Percentiles rank a stretch among this genome's conserved stretches.
Evolutionary conservation across 2,888 invertebrate species (phyloP).

Genomic region (Homarus gammarus): DNA sequence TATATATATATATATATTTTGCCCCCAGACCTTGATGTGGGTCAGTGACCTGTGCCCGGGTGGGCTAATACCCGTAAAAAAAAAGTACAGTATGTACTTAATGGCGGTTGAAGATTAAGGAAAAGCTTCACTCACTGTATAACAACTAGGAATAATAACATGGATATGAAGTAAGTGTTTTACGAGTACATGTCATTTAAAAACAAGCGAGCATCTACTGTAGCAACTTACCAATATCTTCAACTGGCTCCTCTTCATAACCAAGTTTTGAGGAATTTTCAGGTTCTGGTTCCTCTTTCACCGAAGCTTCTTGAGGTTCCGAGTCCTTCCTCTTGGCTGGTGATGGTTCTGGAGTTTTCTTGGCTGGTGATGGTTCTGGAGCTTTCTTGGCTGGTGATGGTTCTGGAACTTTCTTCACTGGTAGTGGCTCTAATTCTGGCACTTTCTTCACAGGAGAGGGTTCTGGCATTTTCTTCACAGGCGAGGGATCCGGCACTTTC

Average conservation of each 20-base stretch:
- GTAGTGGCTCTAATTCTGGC: not conserved
- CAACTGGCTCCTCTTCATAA: constrained; percentile 61
- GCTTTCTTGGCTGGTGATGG: constrained; percentile 15
- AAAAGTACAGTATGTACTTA: no score
- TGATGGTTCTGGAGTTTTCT: not conserved
- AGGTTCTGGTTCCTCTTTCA: constrained; percentile 47
- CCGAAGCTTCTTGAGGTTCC: not conserved
- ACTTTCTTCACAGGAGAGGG: not conserved
- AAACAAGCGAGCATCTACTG: no score
- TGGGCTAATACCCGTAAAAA: not conserved
- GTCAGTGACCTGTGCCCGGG: no score
- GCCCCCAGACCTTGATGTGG: no score
- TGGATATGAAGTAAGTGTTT: no score
- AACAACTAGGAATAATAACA: no score
- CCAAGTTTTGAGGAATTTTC: constrained; percentile 34
- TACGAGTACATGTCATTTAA: no score
- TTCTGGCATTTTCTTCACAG: not conserved
- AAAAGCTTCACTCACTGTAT: no score
- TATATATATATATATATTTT: no score
- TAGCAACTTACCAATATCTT: constrained; percentile 6
- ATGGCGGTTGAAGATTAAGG: no score
- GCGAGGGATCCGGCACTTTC: not conserved
- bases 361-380: constrained; percentile 5
- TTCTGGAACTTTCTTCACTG: not conserved
- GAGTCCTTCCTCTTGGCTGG: constrained; percentile 6